A percentile compares a stretch with the other conserved stretches of the same genome.
Conservation (phyloP, 2,113 vertebrate species). For the Lathamus discolor region DNA sequence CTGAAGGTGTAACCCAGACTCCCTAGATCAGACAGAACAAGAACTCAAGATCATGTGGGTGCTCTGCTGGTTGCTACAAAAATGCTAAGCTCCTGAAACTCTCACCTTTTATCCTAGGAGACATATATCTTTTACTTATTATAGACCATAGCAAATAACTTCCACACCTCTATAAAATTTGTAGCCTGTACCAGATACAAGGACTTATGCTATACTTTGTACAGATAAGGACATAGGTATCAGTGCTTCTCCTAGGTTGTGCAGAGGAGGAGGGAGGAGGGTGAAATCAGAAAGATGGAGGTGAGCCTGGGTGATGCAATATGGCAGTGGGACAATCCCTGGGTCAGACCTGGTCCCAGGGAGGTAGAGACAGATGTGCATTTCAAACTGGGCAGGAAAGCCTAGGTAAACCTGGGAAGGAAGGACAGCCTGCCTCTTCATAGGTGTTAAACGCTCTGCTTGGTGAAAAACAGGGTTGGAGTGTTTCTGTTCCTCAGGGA, state of each 20-base stretch:
- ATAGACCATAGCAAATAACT: neutral
- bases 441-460: neutral
- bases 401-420: neutral
- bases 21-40: neutral
- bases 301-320: neutral
- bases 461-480: neutral
- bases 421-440: neutral
- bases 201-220: fast-evolving
- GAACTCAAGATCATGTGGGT: neutral
- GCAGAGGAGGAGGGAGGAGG: neutral
- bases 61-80: neutral
- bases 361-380: neutral
- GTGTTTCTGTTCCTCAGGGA: neutral
- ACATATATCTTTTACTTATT: fast-evolving
- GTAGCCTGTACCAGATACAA: neutral
- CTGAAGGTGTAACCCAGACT: neutral
- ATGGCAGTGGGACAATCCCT: neutral
- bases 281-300: neutral
- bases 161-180: neutral
- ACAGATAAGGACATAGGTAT: neutral
- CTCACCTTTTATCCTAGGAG: neutral
- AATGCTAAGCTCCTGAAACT: neutral
- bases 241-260: neutral
- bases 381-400: neutral
- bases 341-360: neutral